phyloP scores from a whole-genome alignment of 2,113 vertebrate genomes.

The Scolopax mira region DNA sequence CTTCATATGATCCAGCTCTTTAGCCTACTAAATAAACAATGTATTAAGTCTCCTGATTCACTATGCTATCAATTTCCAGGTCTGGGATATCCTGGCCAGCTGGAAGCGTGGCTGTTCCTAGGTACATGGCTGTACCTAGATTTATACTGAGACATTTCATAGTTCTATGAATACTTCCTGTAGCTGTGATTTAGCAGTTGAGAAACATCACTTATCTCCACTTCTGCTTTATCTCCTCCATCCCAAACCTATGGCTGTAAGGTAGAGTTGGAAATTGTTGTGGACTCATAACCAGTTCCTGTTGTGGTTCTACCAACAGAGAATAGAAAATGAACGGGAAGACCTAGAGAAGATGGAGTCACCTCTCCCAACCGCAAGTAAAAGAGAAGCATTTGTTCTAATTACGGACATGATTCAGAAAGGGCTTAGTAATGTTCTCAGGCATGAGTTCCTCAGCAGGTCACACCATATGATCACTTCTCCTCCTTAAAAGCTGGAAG shows the following conservation, averaged over 20 bases:
- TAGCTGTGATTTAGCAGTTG: neutral
- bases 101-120: neutral
- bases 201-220: neutral
- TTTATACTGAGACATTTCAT: neutral
- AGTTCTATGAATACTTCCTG: neutral
- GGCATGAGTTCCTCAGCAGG: neutral
- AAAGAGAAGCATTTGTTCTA: neutral
- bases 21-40: neutral
- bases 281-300: neutral
- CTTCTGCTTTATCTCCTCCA: neutral
- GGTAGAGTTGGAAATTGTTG: neutral
- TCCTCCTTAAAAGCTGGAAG: neutral
- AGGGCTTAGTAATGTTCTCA: neutral
- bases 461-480: neutral
- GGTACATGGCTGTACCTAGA: neutral
- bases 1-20: neutral
- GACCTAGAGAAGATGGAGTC: slow-evolving; percentile 64
- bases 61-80: neutral
- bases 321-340: slow-evolving; percentile 77
- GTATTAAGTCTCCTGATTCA: neutral
- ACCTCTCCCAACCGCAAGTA: slow-evolving; percentile 67
- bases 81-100: neutral
- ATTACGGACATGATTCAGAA: neutral
- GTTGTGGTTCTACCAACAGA: slow-evolving; percentile 64
- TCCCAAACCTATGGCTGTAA: neutral